Conservation (phyloP, 2,113 vertebrate genomes). For the Thunnus maccoyii region DNA sequence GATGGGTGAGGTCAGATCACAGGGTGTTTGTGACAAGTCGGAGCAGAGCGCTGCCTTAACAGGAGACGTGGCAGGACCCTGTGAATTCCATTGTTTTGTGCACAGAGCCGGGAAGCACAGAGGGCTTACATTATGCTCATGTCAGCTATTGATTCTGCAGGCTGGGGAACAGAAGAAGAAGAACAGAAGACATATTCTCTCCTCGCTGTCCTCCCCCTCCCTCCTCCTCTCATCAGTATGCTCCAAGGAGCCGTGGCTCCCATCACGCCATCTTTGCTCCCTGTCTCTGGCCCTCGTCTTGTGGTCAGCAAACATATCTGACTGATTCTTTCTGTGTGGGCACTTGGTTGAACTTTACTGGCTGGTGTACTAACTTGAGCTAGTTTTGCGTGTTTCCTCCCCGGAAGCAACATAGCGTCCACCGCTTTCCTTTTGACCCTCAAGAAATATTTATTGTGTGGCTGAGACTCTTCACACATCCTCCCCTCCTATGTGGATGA, state of each 20-base stretch:
- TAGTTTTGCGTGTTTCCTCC: background rate
- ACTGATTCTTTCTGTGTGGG: background rate
- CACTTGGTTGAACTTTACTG: background rate
- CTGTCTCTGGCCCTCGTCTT: constrained; percentile 32
- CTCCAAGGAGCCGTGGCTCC: constrained; percentile 61
- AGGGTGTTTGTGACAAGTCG: constrained; percentile 64
- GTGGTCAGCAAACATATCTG: constrained; percentile 43
- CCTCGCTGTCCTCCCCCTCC: constrained; percentile 44
- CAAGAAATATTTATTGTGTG: background rate
- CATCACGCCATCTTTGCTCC: constrained; percentile 73
- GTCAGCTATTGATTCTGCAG: constrained; percentile 79
- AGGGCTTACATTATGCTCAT: constrained; percentile 69
- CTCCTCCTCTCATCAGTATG: constrained; percentile 69
- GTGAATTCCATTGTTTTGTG: constrained; percentile 67
- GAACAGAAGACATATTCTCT: constrained; percentile 78
- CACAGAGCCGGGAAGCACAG: constrained; percentile 58
- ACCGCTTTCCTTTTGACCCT: background rate
- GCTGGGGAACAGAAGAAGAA: constrained; percentile 42
- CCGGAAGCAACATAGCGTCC: background rate
- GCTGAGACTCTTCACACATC: background rate
- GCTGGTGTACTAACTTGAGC: background rate
- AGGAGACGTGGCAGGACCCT: constrained; percentile 44
- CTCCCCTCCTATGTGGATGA: background rate
- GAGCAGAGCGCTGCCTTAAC: constrained; percentile 48
- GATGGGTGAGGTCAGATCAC: constrained; percentile 72